Conservation (phyloP, 2,113 vertebrate species). For the Myxocyprinus asiaticus region DNA sequence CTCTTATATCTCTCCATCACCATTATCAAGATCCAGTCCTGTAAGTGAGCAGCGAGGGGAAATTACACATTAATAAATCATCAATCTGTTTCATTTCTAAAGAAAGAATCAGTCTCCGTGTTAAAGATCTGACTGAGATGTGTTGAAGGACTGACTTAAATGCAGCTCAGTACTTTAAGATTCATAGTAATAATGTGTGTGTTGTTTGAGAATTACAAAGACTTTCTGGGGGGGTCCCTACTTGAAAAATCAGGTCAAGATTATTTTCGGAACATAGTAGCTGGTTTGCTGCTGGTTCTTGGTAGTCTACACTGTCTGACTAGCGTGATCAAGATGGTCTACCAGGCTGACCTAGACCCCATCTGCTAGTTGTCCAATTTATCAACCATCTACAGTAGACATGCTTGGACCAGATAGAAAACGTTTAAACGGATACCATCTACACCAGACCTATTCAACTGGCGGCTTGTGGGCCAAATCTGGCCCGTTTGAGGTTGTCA, state of each 20-base stretch:
- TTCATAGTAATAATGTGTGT: neutral
- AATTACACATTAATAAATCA: constrained; percentile 25
- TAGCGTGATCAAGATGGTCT: no score
- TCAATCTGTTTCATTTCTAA: constrained; percentile 7
- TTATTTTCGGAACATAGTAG: neutral
- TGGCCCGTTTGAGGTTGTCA: no score
- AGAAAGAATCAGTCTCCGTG: neutral
- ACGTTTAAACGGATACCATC: no score
- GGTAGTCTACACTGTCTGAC: no score
- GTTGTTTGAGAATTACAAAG: neutral
- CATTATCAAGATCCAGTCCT: neutral
- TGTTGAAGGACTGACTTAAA: constrained; percentile 1
- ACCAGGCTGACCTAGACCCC: no score
- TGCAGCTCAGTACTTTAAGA: neutral
- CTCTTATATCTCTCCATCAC: no score
- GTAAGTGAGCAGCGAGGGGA: neutral
- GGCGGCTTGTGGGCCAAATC: no score
- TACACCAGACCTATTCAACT: no score
- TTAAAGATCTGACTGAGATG: neutral
- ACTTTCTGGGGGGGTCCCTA: neutral
- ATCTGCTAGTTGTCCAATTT: no score
- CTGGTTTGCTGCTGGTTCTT: no score
- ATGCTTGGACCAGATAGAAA: no score
- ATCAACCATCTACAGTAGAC: no score
- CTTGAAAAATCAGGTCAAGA: neutral